Conservation (phyloP, 2,888 invertebrate genomes). For the Trypoxylon attenuatum region DNA sequence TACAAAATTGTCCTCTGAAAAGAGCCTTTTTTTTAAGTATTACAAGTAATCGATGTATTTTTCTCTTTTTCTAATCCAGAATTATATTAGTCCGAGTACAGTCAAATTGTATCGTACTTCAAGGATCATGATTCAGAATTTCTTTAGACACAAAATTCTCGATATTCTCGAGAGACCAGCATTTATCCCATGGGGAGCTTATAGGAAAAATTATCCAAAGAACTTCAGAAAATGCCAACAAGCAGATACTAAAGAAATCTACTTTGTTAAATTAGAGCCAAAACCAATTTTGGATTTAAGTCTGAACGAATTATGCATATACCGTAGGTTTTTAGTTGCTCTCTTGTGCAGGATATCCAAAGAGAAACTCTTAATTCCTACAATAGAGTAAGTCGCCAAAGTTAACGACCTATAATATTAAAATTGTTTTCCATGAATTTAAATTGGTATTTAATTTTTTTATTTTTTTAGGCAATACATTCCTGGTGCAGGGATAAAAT, state of each 20-base stretch:
- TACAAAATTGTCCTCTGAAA: background rate
- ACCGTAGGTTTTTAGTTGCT: conserved; percentile 84
- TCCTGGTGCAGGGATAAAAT: conserved; percentile 82
- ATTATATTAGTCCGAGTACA: background rate
- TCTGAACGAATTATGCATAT: conserved; percentile 77
- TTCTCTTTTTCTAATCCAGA: conserved; percentile 26
- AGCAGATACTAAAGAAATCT: conserved; percentile 72
- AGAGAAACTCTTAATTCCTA: conserved; percentile 79
- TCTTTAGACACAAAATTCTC: conserved; percentile 81
- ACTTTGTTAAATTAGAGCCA: conserved; percentile 81
- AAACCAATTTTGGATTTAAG: conserved; percentile 75
- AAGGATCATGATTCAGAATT: conserved; percentile 79
- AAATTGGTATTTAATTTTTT: conserved; percentile 5
- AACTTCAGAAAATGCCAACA: background rate
- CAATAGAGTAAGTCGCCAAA: conserved; percentile 81
- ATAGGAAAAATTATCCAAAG: conserved; percentile 53
- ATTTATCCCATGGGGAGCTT: conserved; percentile 82
- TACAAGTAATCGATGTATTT: conserved; percentile 8
- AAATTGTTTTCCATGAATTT: background rate
- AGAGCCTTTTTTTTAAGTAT: too few species aligned
- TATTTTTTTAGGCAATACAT: conserved; percentile 79
- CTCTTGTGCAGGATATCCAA: conserved; percentile 78
- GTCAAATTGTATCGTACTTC: background rate
- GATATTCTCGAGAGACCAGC: conserved; percentile 75
- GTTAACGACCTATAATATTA: background rate